Base-by-base conservation (phyloP, 2,888 invertebrate species). In the Rhaphigaster nebulosa region DNA sequence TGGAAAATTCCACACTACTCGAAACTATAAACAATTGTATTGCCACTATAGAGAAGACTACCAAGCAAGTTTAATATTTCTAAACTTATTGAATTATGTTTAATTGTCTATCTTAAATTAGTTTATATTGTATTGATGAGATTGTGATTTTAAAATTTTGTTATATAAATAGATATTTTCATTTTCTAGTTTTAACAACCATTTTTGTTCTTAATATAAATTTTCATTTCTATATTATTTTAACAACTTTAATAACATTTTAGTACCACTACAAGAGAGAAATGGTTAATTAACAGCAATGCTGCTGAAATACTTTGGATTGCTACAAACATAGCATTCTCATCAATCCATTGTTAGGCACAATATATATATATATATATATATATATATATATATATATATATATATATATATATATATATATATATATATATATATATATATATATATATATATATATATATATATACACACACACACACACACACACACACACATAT, bases 21-120 rank as follows among this genome's bases (percentile, higher is more conserved):
- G 96, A 97, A 94, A 98, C 99, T 26, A 98, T 99, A 13, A 99
- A 99, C 94, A 97, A 98, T 93, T 99, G 99, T 93, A 95, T 98
- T 56, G 91, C 88, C 41, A 45, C 80, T 20, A 89, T 90, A 84
- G 92, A 90, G 38, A 90, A 87, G 90, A n/a, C 52, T 54, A 54
- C 84, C 80, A 50, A 60, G 38, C 10, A 87, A 87, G 45, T 90
- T 56, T 84, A 56, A 84, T 87, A 0, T 90, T 56, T 56, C 41
- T 80, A 26, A 54, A 20, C 18, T 23, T 45, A 84, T 56, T n/a
- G n/a, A 60, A 60, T 60, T n/a, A 5, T 8, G 8, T 12, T n/a
- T n/a, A n/a, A 60, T n/a, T 60, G 20, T 56, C 4, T 23, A 23
- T 56, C 12, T 56, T 20, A 56, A 56, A 56, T 26, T 56, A 56